Percentiles rank a stretch among this genome's conserved stretches.
Evolutionary conservation across 2,113 vertebrate species (phyloP).

Genomic region (Callaeas wilsoni): DNA sequence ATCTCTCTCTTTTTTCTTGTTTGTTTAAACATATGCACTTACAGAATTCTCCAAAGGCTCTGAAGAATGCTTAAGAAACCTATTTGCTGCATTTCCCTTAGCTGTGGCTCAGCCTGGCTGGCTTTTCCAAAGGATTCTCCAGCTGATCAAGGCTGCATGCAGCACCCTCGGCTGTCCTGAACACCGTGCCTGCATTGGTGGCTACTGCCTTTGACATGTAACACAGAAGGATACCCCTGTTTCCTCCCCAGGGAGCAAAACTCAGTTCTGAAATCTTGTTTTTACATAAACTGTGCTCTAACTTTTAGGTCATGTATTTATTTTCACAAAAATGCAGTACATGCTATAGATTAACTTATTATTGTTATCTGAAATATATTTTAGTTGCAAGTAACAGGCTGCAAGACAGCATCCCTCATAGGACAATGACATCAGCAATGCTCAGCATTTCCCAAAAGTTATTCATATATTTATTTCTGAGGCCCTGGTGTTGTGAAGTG

Average conservation of each 20-base stretch:
- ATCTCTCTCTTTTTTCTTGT: background rate
- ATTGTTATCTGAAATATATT: background rate
- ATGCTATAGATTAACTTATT: background rate
- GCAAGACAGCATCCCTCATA: background rate
- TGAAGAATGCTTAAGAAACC: background rate
- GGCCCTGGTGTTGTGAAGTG: background rate
- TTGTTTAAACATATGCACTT: background rate
- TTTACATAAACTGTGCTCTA: background rate
- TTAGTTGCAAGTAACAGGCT: background rate
- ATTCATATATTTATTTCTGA: background rate
- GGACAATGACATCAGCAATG: background rate
- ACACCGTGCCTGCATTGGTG: accelerated
- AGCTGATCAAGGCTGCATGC: accelerated
- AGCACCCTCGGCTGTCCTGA: background rate
- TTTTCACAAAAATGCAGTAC: background rate
- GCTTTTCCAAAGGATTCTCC: background rate
- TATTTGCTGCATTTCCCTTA: background rate
- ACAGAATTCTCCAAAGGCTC: background rate
- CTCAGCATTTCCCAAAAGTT: background rate
- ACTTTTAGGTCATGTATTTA: background rate
- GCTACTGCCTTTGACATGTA: background rate
- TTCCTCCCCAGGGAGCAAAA: background rate
- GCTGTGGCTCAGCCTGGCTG: background rate
- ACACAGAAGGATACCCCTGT: background rate
- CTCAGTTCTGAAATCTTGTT: background rate